Evolutionary conservation across 1,140 invertebrate species (phyloP).

Genomic region (Drosophila bocqueti): DNA sequence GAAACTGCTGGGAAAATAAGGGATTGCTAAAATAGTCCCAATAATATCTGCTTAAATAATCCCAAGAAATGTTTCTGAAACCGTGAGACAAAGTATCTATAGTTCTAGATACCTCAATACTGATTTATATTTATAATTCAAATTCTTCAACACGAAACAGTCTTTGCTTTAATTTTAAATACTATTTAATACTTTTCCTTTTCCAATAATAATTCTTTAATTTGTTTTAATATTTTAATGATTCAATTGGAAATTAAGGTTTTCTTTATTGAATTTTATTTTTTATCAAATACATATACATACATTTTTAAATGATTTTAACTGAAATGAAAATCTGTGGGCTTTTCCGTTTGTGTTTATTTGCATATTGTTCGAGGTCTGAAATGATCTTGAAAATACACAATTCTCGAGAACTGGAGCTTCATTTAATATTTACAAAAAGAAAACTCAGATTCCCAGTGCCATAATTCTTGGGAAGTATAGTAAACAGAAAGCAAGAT

Average conservation of each 20-base stretch:
- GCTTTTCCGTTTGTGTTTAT: too few relatives aligned
- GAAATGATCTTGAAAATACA: neutral
- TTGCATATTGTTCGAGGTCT: neutral
- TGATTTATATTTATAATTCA: neutral
- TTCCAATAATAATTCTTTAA: too few relatives aligned
- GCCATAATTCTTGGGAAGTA: conserved; percentile 9
- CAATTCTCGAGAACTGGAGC: neutral
- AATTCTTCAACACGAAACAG: neutral
- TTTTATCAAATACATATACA: too few relatives aligned
- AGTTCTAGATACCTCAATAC: neutral
- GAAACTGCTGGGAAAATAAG: neutral
- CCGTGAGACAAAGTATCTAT: neutral
- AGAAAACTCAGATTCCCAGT: neutral
- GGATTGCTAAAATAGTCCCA: neutral
- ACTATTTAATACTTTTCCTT: too few relatives aligned
- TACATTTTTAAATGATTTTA: too few relatives aligned
- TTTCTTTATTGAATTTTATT: too few relatives aligned
- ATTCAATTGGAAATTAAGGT: too few relatives aligned
- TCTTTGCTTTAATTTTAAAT: too few relatives aligned
- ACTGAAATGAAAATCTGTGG: too few relatives aligned
- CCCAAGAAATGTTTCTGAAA: neutral
- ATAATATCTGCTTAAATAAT: neutral
- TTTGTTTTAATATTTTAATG: too few relatives aligned
- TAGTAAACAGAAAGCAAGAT: neutral
- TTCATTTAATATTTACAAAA: conserved; percentile 2